Evolutionary conservation across 2,888 invertebrate genomes (phyloP).

Genomic region (Xestoiulus laeticollis): DNA sequence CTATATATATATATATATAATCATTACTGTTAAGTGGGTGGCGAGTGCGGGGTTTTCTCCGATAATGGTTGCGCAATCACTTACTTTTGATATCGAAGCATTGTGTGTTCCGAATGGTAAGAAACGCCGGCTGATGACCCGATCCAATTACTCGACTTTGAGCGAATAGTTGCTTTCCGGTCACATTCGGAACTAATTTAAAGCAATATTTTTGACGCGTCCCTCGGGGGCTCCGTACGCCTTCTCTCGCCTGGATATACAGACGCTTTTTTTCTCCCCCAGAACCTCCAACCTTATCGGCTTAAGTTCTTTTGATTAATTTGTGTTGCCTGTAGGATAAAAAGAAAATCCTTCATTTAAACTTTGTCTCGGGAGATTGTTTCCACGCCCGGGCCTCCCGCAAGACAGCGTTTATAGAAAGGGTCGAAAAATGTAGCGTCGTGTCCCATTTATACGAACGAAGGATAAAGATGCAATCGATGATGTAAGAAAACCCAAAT

Average conservation of each 20-base stretch:
- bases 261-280: background rate
- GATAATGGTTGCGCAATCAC: background rate
- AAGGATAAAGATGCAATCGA: background rate
- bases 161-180: slow-evolving; percentile 42
- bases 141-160: slow-evolving; percentile 46
- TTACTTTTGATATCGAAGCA: slow-evolving; percentile 10
- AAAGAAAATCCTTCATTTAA: slow-evolving; percentile 53
- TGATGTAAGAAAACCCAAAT: slow-evolving; percentile 1
- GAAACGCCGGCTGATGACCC: background rate
- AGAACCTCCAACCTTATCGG: slow-evolving; percentile 49
- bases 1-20: too few relatives aligned
- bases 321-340: slow-evolving; percentile 50
- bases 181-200: slow-evolving; percentile 55
- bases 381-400: background rate
- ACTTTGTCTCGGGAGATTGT: slow-evolving; percentile 45
- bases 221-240: slow-evolving; percentile 47
- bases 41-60: background rate
- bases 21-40: background rate
- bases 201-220: slow-evolving; percentile 54
- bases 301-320: slow-evolving; percentile 54
- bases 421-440: slow-evolving; percentile 22
- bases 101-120: background rate
- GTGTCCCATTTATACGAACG: background rate
- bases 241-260: background rate
- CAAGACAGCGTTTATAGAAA: slow-evolving; percentile 11